Percentiles rank a stretch among this genome's conserved stretches.
Conservation (phyloP, 2,888 invertebrate species). For the Nipponacmea schrenckii region DNA sequence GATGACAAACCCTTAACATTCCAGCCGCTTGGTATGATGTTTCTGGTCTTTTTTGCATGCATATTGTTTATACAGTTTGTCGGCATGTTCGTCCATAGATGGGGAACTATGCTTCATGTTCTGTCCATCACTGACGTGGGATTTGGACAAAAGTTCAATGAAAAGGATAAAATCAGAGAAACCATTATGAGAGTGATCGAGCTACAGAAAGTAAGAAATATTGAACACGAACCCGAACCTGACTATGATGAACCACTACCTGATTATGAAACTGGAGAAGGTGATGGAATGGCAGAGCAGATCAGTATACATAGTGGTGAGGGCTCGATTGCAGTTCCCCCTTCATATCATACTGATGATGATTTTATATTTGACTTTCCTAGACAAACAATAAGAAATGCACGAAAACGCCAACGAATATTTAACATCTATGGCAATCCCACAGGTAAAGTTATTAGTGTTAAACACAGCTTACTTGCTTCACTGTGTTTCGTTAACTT, state of each 20-base stretch:
- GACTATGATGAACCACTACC: conserved; percentile 50
- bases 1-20: conserved; percentile 41
- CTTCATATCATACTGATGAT: conserved; percentile 41
- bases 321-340: conserved; percentile 26
- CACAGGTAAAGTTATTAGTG: conserved; percentile 29
- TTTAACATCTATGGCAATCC: conserved; percentile 41
- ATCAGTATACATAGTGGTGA: neutral
- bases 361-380: conserved; percentile 10
- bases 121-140: conserved; percentile 90
- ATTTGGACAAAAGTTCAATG: conserved; percentile 43
- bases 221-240: conserved; percentile 53
- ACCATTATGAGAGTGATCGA: conserved; percentile 47
- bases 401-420: conserved; percentile 29
- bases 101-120: conserved; percentile 96
- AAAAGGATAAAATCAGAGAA: conserved; percentile 47
- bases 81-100: conserved; percentile 98
- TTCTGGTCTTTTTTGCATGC: conserved; percentile 96
- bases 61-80: conserved; percentile 95
- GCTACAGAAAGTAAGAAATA: conserved; percentile 51
- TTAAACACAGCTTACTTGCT: too few species aligned
- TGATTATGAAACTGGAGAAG: conserved; percentile 33
- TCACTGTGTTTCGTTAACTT: too few species aligned
- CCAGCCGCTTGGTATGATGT: conserved; percentile 81
- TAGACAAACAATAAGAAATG: conserved; percentile 11
- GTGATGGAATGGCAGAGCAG: neutral